These are phyloP conservation scores for Cryptosula pallasiana DNA, from an alignment of 2,888 invertebrate species.

Conservation along the genomic window DNA sequence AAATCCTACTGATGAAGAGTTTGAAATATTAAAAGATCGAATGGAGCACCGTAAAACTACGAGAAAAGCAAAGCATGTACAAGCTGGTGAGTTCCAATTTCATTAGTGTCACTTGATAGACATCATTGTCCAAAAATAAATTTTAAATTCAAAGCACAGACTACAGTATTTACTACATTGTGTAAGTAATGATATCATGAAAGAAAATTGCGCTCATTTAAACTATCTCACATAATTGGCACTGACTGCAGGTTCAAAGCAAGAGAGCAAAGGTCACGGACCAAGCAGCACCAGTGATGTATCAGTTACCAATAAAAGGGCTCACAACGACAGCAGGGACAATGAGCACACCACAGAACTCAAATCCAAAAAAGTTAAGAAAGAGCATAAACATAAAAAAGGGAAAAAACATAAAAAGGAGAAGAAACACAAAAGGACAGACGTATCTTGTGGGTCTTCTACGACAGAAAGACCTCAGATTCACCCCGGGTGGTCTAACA, in stretches of 20 bases:
- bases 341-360: background rate
- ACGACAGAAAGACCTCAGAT: background rate
- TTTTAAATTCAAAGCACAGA: too few relatives aligned
- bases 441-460: background rate
- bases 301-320: background rate
- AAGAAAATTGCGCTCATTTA: too few relatives aligned
- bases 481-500: background rate
- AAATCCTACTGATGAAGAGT: constrained; percentile 11
- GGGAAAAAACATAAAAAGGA: background rate
- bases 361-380: background rate
- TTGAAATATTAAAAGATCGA: background rate
- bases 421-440: background rate
- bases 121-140: too few relatives aligned
- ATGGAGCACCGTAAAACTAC: constrained; percentile 7
- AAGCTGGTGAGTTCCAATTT: background rate
- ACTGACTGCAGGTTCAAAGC: background rate
- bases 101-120: too few relatives aligned
- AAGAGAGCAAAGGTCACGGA: background rate
- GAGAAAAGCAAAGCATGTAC: background rate
- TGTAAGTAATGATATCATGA: too few relatives aligned
- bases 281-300: background rate
- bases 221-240: too few relatives aligned
- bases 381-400: background rate
- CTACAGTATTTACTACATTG: too few relatives aligned
- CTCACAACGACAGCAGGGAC: background rate